Conservation (phyloP, 2,888 invertebrate genomes). For the Germaria angustata region DNA sequence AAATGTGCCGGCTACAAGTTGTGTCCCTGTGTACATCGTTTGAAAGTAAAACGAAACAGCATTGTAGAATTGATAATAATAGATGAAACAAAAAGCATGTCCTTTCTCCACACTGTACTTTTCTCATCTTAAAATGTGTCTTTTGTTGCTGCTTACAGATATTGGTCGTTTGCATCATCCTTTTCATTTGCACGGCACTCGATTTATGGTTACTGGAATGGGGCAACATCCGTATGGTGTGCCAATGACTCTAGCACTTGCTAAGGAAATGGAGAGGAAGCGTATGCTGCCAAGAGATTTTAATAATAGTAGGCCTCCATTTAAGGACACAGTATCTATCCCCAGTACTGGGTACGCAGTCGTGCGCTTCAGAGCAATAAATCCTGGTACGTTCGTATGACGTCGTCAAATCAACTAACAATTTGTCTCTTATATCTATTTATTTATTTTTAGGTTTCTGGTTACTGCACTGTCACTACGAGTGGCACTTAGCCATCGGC, state of each 20-base stretch:
- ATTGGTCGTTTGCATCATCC: conserved; percentile 76
- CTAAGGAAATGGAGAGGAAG: conserved; percentile 69
- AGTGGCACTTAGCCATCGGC: conserved; percentile 74
- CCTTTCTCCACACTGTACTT: conserved; percentile 40
- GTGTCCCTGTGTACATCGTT: conserved; percentile 72
- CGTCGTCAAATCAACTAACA: neutral
- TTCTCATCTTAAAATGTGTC: neutral
- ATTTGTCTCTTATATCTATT: neutral
- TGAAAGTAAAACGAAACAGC: conserved; percentile 70
- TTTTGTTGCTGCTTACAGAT: conserved; percentile 64
- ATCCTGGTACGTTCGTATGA: conserved; percentile 69
- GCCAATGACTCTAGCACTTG: conserved; percentile 70
- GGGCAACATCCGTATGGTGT: conserved; percentile 69
- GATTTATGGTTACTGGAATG: conserved; percentile 76
- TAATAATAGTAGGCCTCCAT: conserved; percentile 70
- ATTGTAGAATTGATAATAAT: conserved; percentile 76
- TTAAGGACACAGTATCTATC: conserved; percentile 76
- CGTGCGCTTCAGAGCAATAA: conserved; percentile 73
- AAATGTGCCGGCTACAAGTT: conserved; percentile 66
- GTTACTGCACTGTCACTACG: conserved; percentile 75
- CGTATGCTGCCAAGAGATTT: conserved; percentile 62
- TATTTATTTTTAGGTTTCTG: conserved; percentile 70
- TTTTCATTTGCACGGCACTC: conserved; percentile 77
- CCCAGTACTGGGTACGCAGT: conserved; percentile 75
- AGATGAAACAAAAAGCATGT: conserved; percentile 73